Conservation (phyloP, 2,113 vertebrate genomes). For the Vanacampus margaritifer region DNA sequence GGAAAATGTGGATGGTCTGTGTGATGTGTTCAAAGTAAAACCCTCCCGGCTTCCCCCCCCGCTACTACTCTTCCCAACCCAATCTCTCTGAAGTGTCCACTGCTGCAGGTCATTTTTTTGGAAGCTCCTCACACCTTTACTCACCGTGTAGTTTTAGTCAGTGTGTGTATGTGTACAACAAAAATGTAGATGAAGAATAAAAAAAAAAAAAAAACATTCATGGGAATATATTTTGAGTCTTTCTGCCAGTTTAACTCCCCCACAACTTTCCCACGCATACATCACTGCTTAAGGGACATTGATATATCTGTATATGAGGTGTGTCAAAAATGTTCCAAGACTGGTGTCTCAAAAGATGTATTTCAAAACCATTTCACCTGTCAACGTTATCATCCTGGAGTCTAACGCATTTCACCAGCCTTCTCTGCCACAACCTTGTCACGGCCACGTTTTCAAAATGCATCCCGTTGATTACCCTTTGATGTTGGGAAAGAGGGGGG, state of each 20-base stretch:
- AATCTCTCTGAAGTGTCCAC: slow-evolving; percentile 50
- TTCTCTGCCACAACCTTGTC: no score
- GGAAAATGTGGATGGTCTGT: slow-evolving; percentile 24
- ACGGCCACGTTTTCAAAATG: no score
- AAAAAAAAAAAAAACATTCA: no score
- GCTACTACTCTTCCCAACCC: slow-evolving; percentile 10
- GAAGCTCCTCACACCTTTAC: slow-evolving; percentile 12
- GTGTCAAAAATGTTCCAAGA: background rate
- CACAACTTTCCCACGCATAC: no score
- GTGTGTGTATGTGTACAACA: background rate
- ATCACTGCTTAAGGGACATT: no score
- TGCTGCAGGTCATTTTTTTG: slow-evolving; percentile 38
- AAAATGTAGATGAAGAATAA: no score
- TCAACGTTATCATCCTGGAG: background rate
- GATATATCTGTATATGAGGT: background rate
- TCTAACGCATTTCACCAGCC: no score
- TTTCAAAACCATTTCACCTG: background rate
- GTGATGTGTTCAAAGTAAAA: slow-evolving; percentile 55
- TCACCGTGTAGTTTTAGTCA: slow-evolving; percentile 12
- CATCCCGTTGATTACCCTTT: no score
- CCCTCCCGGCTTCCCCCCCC: slow-evolving; percentile 39
- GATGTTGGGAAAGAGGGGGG: no score
- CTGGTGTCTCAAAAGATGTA: background rate
- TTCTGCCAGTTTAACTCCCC: no score
- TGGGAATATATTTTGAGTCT: no score